Percentiles rank a stretch among this genome's conserved stretches.
Evolutionary conservation across 2,888 invertebrate species (phyloP).

Genomic region (Gonocerus acuteangulatus): DNA sequence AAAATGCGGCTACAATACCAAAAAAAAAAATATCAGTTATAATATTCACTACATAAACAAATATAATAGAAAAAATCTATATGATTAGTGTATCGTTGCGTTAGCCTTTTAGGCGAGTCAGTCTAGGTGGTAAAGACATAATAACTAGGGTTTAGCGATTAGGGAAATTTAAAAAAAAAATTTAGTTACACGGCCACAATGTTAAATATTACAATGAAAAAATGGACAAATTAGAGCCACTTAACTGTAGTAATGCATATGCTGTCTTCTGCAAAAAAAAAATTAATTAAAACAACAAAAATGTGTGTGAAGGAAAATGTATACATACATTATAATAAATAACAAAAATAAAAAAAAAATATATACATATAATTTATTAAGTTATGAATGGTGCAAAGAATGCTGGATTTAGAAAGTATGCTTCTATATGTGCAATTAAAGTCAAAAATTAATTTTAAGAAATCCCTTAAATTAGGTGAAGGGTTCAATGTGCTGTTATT

Average conservation of each 20-base stretch:
- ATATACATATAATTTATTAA: background rate
- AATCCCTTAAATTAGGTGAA: conserved; percentile 21
- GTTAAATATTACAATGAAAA: conserved; percentile 3
- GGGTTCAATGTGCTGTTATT: conserved; percentile 16
- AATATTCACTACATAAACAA: background rate
- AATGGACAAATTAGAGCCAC: conserved; percentile 14
- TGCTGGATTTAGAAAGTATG: conserved; percentile 11
- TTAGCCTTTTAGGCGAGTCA: conserved; percentile 19
- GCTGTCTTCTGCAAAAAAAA: conserved; percentile 12
- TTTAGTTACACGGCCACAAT: conserved; percentile 13
- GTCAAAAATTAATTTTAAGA: conserved; percentile 19
- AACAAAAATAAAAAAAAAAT: background rate
- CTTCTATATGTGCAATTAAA: conserved; percentile 18
- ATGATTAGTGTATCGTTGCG: background rate
- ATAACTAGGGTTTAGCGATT: conserved; percentile 5
- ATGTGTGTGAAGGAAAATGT: background rate
- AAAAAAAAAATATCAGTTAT: background rate
- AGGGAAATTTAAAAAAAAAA: conserved; percentile 5
- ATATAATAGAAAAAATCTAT: background rate
- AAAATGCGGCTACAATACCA: conserved; percentile 10
- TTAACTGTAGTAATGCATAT: conserved; percentile 17
- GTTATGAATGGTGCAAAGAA: conserved; percentile 11
- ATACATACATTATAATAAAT: background rate
- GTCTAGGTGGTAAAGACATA: conserved; percentile 2
- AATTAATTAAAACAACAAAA: background rate